Base-by-base conservation (phyloP, 2,888 invertebrate genomes). In the Heliconius ethilla region DNA sequence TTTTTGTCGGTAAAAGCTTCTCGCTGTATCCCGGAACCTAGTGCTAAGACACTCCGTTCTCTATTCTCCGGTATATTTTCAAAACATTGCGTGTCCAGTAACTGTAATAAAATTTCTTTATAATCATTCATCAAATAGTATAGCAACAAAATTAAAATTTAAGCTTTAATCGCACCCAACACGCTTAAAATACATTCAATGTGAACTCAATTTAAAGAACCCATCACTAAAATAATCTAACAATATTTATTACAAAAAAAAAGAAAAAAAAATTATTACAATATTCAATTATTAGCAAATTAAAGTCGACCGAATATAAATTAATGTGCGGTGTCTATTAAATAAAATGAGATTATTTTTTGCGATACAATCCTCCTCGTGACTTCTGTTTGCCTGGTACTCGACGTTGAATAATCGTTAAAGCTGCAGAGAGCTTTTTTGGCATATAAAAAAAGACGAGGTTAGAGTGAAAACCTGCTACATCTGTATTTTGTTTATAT, bases 351-450 rank as follows among this genome's bases (percentile, higher is more conserved):
- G 80, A 82, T 77, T 80, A 79, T 33, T 81, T 81, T 80, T 81
- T 76, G 79, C 76, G 74, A 40, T 66, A 63, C 74, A 75, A 73
- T 65, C 65, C 79, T 79, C 77, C 80, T 83, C 65, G 62, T 77
- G 75, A 75, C 66, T 82, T 78, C 78, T 83, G 82, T 18, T 40
- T 75, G 80, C 82, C 81, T 81, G 78, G 81, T 82, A 78, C 75
- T 29, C 66, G 66, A 67, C 40, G 70, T 79, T 76, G 25, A 63
- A 72, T 63, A 75, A 75, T 72, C 63, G 40, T 62, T 27, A 63
- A 81, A 81, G 79, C 79, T 78, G 59, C 65, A 25, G n/a, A n/a
- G 73, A 79, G 73, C 79, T 76, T 79, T 80, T 27, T 29, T 22
- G 6, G 7, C 18, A 51, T 51, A 15, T 45, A 2, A 15, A 45